Conservation (phyloP, 2,113 vertebrate genomes). For the Gadus chalcogrammus region DNA sequence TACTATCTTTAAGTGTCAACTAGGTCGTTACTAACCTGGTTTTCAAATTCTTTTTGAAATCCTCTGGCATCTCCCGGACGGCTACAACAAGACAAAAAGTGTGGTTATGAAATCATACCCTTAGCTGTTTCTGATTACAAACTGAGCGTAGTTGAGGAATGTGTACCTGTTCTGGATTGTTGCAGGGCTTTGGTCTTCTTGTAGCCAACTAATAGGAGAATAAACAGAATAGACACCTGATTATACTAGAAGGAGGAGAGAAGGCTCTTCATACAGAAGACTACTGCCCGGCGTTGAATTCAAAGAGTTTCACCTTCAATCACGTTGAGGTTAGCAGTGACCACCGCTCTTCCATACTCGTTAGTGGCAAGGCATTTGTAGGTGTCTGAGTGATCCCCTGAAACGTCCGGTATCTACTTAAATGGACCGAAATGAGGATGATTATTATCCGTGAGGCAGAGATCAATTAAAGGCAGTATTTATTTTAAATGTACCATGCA, state of each 20-base stretch:
- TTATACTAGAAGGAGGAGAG: too few relatives aligned
- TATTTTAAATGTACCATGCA: too few relatives aligned
- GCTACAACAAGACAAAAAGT: slow-evolving; percentile 38
- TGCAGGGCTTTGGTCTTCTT: slow-evolving; percentile 76
- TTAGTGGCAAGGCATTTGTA: slow-evolving; percentile 83
- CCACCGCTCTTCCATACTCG: slow-evolving; percentile 78
- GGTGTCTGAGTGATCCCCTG: slow-evolving; percentile 70
- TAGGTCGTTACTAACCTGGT: slow-evolving; percentile 34
- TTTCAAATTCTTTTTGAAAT: slow-evolving; percentile 66
- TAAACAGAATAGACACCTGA: background rate
- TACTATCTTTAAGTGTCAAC: background rate
- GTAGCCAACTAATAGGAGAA: slow-evolving; percentile 76
- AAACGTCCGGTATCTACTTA: slow-evolving; percentile 77
- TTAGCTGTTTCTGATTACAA: background rate
- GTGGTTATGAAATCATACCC: background rate
- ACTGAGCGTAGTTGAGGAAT: background rate
- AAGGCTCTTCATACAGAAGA: too few relatives aligned
- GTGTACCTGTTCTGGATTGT: slow-evolving; percentile 62
- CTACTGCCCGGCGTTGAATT: background rate
- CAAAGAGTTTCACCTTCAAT: slow-evolving; percentile 75
- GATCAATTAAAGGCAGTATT: background rate
- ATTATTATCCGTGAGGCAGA: background rate
- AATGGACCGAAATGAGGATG: background rate
- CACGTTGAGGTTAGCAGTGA: slow-evolving; percentile 77
- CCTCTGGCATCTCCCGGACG: slow-evolving; percentile 50